Percentiles rank a stretch among this genome's conserved stretches.
phyloP scores from a whole-genome alignment of 2,797 vertebrate genomes.

The Buphagus erythrorhynchus region DNA sequence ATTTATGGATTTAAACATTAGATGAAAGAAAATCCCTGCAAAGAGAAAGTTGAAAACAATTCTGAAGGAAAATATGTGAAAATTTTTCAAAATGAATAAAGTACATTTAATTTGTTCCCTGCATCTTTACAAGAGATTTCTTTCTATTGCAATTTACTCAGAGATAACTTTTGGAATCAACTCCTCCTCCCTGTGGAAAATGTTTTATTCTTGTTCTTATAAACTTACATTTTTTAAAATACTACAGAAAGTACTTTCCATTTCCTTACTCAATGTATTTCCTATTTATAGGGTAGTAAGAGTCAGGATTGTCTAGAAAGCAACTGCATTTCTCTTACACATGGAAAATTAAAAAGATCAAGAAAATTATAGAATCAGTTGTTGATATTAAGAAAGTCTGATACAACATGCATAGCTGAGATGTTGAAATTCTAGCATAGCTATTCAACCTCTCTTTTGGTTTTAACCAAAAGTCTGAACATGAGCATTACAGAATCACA shows the following conservation, averaged over 20 bases:
- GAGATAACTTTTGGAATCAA: neutral
- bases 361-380: neutral
- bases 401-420: neutral
- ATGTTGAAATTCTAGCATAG: neutral
- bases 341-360: neutral
- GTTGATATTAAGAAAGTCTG: neutral
- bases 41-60: conserved; percentile 21
- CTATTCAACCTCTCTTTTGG: neutral
- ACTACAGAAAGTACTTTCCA: neutral
- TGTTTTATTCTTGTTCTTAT: neutral
- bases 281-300: neutral
- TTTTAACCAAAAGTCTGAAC: neutral
- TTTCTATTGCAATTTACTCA: conserved; percentile 1
- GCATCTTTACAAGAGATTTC: neutral
- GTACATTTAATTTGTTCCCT: neutral
- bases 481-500: neutral
- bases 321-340: neutral
- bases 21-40: conserved; percentile 10
- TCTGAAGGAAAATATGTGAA: neutral
- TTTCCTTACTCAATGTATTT: neutral
- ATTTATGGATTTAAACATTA: conserved; percentile 6
- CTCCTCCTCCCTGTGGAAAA: neutral
- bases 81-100: neutral
- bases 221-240: neutral
- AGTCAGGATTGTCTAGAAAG: neutral